phyloP scores from a whole-genome alignment of 2,113 vertebrate species.

The Eulemur macaco region DNA sequence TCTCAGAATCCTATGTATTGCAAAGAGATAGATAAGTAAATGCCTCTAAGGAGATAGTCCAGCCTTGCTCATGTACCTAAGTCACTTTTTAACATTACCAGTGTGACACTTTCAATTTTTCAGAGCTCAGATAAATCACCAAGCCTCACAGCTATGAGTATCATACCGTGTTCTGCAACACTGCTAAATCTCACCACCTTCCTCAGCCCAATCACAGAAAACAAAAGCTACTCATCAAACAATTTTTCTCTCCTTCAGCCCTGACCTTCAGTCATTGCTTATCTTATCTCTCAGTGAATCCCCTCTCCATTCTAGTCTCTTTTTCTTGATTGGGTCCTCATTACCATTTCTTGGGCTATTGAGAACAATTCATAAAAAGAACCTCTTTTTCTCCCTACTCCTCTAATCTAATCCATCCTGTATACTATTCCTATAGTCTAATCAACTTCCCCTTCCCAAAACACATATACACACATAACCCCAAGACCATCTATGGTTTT shows the following conservation, averaged over 20 bases:
- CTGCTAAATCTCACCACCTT: not conserved
- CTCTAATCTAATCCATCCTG: not conserved
- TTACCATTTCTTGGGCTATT: not conserved
- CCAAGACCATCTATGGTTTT: not conserved
- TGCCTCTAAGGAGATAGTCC: slow-evolving; percentile 57
- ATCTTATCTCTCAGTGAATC: not conserved
- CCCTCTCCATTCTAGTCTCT: not conserved
- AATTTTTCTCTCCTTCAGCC: slow-evolving; percentile 13
- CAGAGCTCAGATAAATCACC: slow-evolving; percentile 52
- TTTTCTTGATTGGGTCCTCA: not conserved
- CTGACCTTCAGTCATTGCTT: slow-evolving; percentile 34
- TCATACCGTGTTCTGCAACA: not conserved
- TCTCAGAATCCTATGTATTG: slow-evolving; percentile 48
- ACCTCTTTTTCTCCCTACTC: not conserved
- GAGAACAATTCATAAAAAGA: not conserved
- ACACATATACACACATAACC: not conserved
- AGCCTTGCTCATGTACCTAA: slow-evolving; percentile 62
- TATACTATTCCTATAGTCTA: not conserved
- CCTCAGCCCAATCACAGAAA: not conserved
- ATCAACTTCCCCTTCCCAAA: not conserved
- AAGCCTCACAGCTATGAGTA: not conserved
- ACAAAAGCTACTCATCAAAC: slow-evolving; percentile 40
- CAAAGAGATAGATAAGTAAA: slow-evolving; percentile 69
- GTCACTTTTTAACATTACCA: slow-evolving; percentile 63
- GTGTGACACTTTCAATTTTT: slow-evolving; percentile 66